A percentile compares a stretch with the other conserved stretches of the same genome.
These are phyloP conservation scores for Cnemophilus loriae DNA, from an alignment of 2,113 vertebrate genomes.

Conservation along the genomic window DNA sequence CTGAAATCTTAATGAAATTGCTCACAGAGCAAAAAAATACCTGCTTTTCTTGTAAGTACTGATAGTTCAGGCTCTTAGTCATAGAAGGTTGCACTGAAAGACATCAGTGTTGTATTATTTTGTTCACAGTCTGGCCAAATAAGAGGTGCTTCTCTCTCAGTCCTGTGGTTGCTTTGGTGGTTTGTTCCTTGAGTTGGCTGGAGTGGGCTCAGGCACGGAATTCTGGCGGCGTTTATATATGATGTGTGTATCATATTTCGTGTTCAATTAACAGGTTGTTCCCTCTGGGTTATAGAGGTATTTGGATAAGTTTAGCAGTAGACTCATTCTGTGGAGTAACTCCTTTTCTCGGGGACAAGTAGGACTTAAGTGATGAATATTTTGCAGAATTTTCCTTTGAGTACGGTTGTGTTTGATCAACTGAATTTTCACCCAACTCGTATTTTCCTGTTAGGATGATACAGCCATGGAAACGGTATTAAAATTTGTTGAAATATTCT, in stretches of 20 bases:
- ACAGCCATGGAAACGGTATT: background rate
- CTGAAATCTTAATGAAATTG: background rate
- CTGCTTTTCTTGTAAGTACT: background rate
- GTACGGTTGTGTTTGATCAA: background rate
- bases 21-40: background rate
- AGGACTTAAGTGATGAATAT: background rate
- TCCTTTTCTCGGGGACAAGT: background rate
- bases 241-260: accelerated
- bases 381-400: background rate
- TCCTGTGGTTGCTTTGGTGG: background rate
- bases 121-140: background rate
- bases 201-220: accelerated
- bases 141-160: background rate
- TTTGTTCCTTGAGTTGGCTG: background rate
- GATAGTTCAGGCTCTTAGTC: background rate
- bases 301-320: background rate
- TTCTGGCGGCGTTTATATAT: accelerated
- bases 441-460: background rate
- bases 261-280: background rate
- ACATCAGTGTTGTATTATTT: accelerated
- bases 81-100: background rate
- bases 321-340: background rate
- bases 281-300: background rate
- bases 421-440: background rate
- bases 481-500: background rate